These are phyloP conservation scores for Apeltes quadracus DNA, from an alignment of 2,113 vertebrate species.

Conservation along the genomic window DNA sequence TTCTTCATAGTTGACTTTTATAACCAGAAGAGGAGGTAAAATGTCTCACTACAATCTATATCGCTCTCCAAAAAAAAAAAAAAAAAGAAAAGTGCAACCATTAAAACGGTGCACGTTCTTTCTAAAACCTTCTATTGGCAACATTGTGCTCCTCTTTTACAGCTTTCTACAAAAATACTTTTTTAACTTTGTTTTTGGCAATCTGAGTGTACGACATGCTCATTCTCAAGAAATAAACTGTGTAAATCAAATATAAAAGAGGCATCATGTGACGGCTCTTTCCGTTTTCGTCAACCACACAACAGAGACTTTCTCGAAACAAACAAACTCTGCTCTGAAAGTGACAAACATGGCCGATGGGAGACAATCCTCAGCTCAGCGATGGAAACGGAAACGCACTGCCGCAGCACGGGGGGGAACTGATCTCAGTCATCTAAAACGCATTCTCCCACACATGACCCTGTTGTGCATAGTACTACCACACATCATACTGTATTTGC, in stretches of 20 bases:
- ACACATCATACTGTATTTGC: conserved; percentile 39
- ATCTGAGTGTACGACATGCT: conserved; percentile 17
- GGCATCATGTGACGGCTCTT: conserved; percentile 19
- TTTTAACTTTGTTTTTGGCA: conserved; percentile 36
- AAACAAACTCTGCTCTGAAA: conserved; percentile 46
- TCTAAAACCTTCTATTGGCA: background rate
- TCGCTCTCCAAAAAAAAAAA: conserved; percentile 17
- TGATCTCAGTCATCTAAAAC: conserved; percentile 23
- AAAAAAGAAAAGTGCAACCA: conserved; percentile 28
- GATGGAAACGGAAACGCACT: conserved; percentile 11
- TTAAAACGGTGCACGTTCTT: conserved; percentile 22
- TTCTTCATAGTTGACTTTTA: background rate
- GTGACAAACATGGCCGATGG: conserved; percentile 19
- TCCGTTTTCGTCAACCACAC: conserved; percentile 9
- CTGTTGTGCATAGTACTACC: conserved; percentile 57
- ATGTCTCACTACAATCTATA: conserved; percentile 10
- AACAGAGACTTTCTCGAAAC: conserved; percentile 11
- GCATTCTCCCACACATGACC: conserved; percentile 20
- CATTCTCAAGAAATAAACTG: conserved; percentile 26
- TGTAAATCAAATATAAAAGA: conserved; percentile 33
- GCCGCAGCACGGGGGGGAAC: conserved; percentile 22
- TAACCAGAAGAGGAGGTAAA: conserved; percentile 8
- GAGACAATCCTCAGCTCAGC: conserved; percentile 38
- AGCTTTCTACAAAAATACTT: conserved; percentile 63
- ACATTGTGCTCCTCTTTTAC: conserved; percentile 9